phyloP scores from a whole-genome alignment of 2,888 invertebrate genomes.

The Andrena praecox region DNA sequence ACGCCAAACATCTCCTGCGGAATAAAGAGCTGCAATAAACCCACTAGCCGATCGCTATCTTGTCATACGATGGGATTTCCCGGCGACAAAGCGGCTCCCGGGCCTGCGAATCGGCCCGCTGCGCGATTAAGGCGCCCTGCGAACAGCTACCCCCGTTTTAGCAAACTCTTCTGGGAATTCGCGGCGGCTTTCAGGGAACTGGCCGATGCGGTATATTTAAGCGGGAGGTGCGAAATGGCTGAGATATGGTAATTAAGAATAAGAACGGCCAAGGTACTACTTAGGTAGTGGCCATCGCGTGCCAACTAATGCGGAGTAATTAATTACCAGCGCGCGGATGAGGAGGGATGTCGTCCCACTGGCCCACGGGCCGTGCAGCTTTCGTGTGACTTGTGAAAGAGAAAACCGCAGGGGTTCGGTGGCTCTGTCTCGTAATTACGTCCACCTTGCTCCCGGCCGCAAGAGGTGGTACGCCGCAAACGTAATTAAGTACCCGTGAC shows the following conservation, averaged over 20 bases:
- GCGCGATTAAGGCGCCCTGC: too few relatives aligned
- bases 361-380: not conserved
- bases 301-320: not conserved
- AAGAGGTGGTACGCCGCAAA: slow-evolving; percentile 54
- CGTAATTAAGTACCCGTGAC: slow-evolving; percentile 65
- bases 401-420: slow-evolving; percentile 2
- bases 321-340: too few relatives aligned
- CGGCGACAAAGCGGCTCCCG: not conserved
- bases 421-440: slow-evolving; percentile 1
- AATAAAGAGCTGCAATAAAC: slow-evolving; percentile 57
- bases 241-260: too few relatives aligned
- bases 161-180: too few relatives aligned
- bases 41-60: slow-evolving; percentile 55
- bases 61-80: slow-evolving; percentile 53
- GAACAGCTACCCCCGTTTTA: too few relatives aligned
- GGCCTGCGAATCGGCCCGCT: slow-evolving; percentile 13
- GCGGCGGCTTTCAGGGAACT: too few relatives aligned
- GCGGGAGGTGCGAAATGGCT: too few relatives aligned
- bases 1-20: slow-evolving; percentile 38
- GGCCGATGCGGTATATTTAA: too few relatives aligned
- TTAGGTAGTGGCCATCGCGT: too few relatives aligned
- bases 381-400: not conserved
- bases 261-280: too few relatives aligned
- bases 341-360: too few relatives aligned
- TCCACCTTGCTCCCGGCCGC: slow-evolving; percentile 6